A percentile compares a stretch with the other conserved stretches of the same genome.
Conservation (phyloP, 1,140 invertebrate species). For the Mylabris phalerata region DNA sequence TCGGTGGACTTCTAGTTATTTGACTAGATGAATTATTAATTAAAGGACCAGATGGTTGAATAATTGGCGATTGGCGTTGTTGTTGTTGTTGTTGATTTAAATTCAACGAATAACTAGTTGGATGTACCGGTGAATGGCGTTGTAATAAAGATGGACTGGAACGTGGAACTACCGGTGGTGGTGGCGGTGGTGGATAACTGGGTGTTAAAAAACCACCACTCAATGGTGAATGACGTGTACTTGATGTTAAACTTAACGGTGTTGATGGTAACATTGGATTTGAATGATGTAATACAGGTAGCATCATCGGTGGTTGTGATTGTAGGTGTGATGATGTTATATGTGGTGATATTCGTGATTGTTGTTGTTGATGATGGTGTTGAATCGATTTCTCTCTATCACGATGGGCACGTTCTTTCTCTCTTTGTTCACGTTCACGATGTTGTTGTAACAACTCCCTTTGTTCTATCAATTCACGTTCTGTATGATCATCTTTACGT, state of each 20-base stretch:
- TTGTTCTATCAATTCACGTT: slow-evolving; percentile 44
- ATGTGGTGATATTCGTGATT: slow-evolving; percentile 29
- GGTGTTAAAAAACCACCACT: slow-evolving; percentile 23
- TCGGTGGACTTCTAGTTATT: slow-evolving; percentile 14
- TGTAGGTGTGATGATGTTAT: slow-evolving; percentile 26
- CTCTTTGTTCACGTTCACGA: slow-evolving; percentile 38
- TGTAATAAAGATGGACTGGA: slow-evolving; percentile 35
- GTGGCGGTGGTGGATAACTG: slow-evolving; percentile 13
- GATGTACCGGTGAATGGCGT: slow-evolving; percentile 34
- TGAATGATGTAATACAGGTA: slow-evolving; percentile 31
- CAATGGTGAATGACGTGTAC: slow-evolving; percentile 30
- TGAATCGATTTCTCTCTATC: slow-evolving; percentile 35
- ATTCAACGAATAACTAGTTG: slow-evolving; percentile 31
- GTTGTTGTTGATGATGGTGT: neutral
- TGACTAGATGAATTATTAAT: slow-evolving; percentile 28
- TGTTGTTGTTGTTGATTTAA: slow-evolving; percentile 27
- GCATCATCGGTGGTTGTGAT: slow-evolving; percentile 28
- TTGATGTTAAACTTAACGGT: slow-evolving; percentile 23
- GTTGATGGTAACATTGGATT: slow-evolving; percentile 34
- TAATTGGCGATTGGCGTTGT: slow-evolving; percentile 33
- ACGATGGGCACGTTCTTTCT: slow-evolving; percentile 37
- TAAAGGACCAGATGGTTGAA: slow-evolving; percentile 38
- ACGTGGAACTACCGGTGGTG: slow-evolving; percentile 31
- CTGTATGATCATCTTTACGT: slow-evolving; percentile 47
- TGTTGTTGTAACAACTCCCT: slow-evolving; percentile 40